A percentile compares a stretch with the other conserved stretches of the same genome.
Evolutionary conservation across 2,888 invertebrate species (phyloP).

Genomic region (Phasia obesa): DNA sequence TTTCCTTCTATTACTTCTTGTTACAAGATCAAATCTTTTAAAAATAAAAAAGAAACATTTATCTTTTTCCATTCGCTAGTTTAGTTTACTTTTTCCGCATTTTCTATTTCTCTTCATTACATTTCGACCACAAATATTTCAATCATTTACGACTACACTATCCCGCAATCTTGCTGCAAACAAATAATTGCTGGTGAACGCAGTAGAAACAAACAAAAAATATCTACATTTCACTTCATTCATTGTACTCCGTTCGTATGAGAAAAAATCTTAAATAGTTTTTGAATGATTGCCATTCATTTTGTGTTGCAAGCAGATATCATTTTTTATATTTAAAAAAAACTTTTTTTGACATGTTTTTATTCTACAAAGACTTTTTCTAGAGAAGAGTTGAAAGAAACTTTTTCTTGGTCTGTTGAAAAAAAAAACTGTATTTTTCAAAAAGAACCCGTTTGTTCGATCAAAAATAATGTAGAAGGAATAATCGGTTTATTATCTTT

Average conservation of each 20-base stretch:
- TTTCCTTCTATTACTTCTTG: background rate
- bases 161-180: slow-evolving; percentile 30
- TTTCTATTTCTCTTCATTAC: background rate
- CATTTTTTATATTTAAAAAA: slow-evolving; percentile 9
- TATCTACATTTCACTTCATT: slow-evolving; percentile 25
- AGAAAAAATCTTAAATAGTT: slow-evolving; percentile 23
- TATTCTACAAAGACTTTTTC: slow-evolving; percentile 4
- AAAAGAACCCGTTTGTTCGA: slow-evolving; percentile 43
- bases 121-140: slow-evolving; percentile 59
- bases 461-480: slow-evolving; percentile 8
- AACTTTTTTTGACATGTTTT: slow-evolving; percentile 47
- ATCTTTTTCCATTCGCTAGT: slow-evolving; percentile 23
- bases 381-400: slow-evolving; percentile 16
- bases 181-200: slow-evolving; percentile 39
- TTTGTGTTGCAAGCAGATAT: slow-evolving; percentile 22
- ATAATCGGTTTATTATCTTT: background rate
- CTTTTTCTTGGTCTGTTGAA: slow-evolving; percentile 1
- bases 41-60: slow-evolving; percentile 5
- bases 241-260: no score
- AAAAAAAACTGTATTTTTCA: background rate
- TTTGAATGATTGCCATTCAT: slow-evolving; percentile 59
- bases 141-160: slow-evolving; percentile 34
- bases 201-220: background rate
- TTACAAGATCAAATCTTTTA: slow-evolving; percentile 1
- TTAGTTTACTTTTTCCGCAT: slow-evolving; percentile 12